Evolutionary conservation across 2,888 invertebrate genomes (phyloP).

Genomic region (Plebejus melissa): DNA sequence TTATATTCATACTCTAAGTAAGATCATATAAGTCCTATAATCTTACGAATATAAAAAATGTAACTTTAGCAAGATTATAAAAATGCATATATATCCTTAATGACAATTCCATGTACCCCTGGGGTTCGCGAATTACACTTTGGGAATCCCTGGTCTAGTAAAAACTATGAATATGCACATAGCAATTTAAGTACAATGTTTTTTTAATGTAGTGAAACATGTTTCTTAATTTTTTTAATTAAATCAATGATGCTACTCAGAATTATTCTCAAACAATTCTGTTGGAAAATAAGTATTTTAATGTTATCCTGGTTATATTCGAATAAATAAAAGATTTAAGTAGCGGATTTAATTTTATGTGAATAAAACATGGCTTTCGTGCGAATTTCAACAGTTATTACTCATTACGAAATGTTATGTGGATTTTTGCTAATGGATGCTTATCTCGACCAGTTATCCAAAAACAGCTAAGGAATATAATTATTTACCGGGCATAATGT

Average conservation of each 20-base stretch:
- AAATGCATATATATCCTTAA: background rate
- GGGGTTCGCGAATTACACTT: background rate
- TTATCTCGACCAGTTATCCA: constrained; percentile 9
- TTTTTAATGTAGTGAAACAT: no score
- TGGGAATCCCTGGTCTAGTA: background rate
- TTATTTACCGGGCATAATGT: background rate
- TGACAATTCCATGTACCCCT: background rate
- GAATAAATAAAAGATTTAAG: constrained; percentile 7
- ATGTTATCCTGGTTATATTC: background rate
- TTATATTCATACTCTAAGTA: no score
- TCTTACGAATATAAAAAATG: no score
- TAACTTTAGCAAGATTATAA: no score
- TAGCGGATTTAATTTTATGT: constrained; percentile 3
- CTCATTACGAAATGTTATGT: background rate
- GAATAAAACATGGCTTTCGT: constrained; percentile 7
- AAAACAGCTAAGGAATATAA: constrained; percentile 2
- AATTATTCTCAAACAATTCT: background rate
- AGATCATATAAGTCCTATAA: no score
- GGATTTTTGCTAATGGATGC: background rate
- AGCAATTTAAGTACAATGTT: no score
- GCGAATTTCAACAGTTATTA: background rate
- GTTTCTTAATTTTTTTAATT: background rate
- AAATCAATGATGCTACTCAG: background rate
- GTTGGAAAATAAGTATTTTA: background rate
- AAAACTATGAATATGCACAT: background rate